Base-by-base conservation (phyloP, 2,888 invertebrate genomes). In the Drosophila conformis region DNA sequence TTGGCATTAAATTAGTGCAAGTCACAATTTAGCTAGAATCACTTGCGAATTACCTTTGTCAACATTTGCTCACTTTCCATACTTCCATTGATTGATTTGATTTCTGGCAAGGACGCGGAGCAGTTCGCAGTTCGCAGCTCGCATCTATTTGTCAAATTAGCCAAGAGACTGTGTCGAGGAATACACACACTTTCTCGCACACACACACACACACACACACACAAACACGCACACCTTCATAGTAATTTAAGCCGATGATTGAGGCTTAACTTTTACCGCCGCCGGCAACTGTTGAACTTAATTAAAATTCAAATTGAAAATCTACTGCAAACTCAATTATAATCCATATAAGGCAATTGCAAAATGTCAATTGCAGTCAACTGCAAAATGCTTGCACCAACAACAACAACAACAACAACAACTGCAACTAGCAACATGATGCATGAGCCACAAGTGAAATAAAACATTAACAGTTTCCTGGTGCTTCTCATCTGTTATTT, bases 201-300 rank as follows among this genome's bases (percentile, higher is more conserved):
- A 46, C 21, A 42, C 0, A 40, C 40, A 40, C 40, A n/a, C 42
- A 35, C 2, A 5, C 21, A 15, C 49, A 21, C 13, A 27, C 13
- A 42, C 33, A 21, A 27, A 27, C 15, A 35, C 21, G 21, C 1
- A 46, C 2, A 46, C 4, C 8, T 15, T 8, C 36, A 21, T 27
- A 38, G 2, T 53, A 62, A 63, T 54, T 42, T 74, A 70, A 67
- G 61, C 70, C 49, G 70, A 70, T 83, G 66, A 78, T 78, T 76
- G 49, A 56, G 51, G 54, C 51, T 69, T 61, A 74, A 76, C 77
- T 79, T 84, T 79, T 84, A 76, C 79, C 69, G 82, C 82, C 76
- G 57, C 46, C 27, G 59, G 76, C 70, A 53, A 42, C 53, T 49
- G 57, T 38, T 53, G 52, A 70, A 53, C 31, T 77, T 68, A 79